Percentiles rank a stretch among this genome's conserved stretches.
Evolutionary conservation across 2,113 vertebrate genomes (phyloP).

Genomic region (Merops nubicus): DNA sequence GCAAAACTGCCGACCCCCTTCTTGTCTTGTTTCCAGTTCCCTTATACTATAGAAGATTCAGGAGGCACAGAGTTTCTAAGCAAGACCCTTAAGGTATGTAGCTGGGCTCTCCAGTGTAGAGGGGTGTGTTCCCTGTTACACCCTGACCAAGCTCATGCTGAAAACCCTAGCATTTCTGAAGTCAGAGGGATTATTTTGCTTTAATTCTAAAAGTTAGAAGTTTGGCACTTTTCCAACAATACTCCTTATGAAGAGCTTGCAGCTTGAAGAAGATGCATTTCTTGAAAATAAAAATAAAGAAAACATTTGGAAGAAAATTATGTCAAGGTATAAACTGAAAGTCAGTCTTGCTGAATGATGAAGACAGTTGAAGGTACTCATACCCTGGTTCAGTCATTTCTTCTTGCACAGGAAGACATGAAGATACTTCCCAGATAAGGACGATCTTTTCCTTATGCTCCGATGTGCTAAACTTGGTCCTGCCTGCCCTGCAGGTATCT

Average conservation of each 20-base stretch:
- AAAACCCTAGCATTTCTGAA: neutral
- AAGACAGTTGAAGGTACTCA: neutral
- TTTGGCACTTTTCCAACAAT: neutral
- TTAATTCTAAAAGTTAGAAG: neutral
- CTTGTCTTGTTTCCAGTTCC: neutral
- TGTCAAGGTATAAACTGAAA: neutral
- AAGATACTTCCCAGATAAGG: neutral
- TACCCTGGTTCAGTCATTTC: neutral
- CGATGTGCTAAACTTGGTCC: neutral
- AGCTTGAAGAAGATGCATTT: neutral
- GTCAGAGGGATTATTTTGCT: neutral
- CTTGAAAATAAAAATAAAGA: no score
- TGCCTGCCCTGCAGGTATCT: neutral
- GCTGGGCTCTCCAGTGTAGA: neutral
- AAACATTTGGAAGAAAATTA: neutral
- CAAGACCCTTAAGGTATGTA: neutral
- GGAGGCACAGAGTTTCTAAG: neutral
- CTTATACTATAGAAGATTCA: neutral
- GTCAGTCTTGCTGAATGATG: neutral
- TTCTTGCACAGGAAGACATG: neutral
- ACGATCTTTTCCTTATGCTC: neutral
- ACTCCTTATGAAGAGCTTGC: neutral
- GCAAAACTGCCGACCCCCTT: neutral
- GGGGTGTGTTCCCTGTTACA: neutral
- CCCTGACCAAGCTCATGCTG: neutral